Base-by-base conservation (phyloP, 1,140 invertebrate genomes). In the Caerostris extrusa region DNA sequence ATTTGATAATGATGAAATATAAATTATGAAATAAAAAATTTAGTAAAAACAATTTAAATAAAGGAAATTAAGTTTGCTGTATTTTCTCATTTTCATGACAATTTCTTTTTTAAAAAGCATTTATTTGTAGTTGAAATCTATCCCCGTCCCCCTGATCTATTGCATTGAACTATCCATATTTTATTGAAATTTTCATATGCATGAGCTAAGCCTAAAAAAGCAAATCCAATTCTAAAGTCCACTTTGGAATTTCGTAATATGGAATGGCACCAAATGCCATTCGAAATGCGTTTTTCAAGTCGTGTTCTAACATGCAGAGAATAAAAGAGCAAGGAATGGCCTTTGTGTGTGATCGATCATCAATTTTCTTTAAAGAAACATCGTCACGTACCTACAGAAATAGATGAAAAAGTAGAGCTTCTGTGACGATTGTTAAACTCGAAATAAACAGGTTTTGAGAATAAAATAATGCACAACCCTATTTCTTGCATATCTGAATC, bases 351-450 rank as follows among this genome's bases (percentile, higher is more conserved):
- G 89, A 90, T 90, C 89, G 89, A 81, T 81, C 67, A 77, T 90
- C 69, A 69, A 57, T 90, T 19, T 90, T 90, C 67, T 67, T 64
- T 60, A 58, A 77, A 55, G 19, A 90, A 90, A 81, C 89, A 90
- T 90, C 69, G 89, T 57, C 69, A 90, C 89, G 69, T 90, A 14
- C n/a, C 14, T 10, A 4, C 12, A 14, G 19, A 90, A 90, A 90
- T 77, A 90, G 81, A 90, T 77, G 89, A 64, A 90, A 17, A 64
- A 90, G 17, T 86, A 34, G 34, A 34, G 34, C 34, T 34, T 34
- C 34, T 34, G 34, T 34, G 34, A 34, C 34, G 34, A 34, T 34
- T 34, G 34, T 34, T 34, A 34, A 34, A 34, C 34, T 34, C 34
- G 34, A 34, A 34, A 34, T 34, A 34, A 34, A 34, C 34, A 34